These are phyloP conservation scores for Aradophagus sp. DNA, from an alignment of 1,140 invertebrate genomes.

Conservation along the genomic window DNA sequence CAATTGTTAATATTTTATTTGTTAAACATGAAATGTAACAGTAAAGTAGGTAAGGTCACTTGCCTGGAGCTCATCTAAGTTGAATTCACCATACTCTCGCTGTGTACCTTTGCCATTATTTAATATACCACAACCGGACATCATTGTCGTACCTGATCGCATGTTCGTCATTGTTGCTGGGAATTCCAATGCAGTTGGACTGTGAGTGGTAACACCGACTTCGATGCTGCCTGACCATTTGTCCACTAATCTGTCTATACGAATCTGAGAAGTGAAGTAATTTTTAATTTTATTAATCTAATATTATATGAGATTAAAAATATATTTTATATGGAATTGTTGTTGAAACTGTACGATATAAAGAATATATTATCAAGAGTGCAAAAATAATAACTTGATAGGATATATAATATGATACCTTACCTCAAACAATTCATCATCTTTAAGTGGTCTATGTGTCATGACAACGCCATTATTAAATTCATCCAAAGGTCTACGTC, in stretches of 20 bases:
- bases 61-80: slow-evolving; percentile 92
- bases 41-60: too few species aligned
- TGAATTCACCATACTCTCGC: slow-evolving; percentile 94
- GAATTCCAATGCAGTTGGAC: slow-evolving; percentile 90
- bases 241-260: slow-evolving; percentile 91
- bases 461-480: slow-evolving; percentile 96
- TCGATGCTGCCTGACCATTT: slow-evolving; percentile 96
- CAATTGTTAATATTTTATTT: too few species aligned
- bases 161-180: slow-evolving; percentile 98
- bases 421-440: slow-evolving; percentile 95
- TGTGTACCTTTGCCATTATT: slow-evolving; percentile 95
- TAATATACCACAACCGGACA: slow-evolving; percentile 96
- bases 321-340: too few species aligned
- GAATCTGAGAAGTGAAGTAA: slow-evolving; percentile 76
- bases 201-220: slow-evolving; percentile 95
- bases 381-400: too few species aligned
- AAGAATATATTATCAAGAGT: too few species aligned
- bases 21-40: too few species aligned
- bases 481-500: slow-evolving; percentile 90
- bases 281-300: slow-evolving; percentile 1
- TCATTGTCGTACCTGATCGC: slow-evolving; percentile 96
- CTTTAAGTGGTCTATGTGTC: slow-evolving; percentile 88
- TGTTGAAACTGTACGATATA: too few species aligned
- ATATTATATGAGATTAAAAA: too few species aligned
- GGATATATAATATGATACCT: too few species aligned